Percentiles rank a stretch among this genome's conserved stretches.
Conservation (phyloP, 2,888 invertebrate genomes). For the Digitonthophagus gazella region DNA sequence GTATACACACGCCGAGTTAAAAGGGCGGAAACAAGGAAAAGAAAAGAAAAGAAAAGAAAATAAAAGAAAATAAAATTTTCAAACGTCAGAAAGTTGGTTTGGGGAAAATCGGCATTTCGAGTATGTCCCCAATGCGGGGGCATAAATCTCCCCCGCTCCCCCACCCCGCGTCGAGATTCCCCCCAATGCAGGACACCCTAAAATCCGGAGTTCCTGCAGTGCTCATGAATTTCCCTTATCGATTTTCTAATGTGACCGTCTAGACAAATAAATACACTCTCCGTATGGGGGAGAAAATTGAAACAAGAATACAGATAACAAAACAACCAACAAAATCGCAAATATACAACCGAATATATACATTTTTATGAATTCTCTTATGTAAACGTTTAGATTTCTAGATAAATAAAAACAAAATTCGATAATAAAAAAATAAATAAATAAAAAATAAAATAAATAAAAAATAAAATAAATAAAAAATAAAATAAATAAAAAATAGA, state of each 20-base stretch:
- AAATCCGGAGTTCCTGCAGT: not conserved
- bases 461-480: too few species aligned
- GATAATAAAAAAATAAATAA: too few species aligned
- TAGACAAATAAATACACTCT: slow-evolving; percentile 25
- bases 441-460: too few species aligned
- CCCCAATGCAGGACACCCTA: not conserved
- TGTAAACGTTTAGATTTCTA: too few species aligned
- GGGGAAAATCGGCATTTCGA: not conserved
- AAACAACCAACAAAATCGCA: too few species aligned
- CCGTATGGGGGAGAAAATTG: slow-evolving; percentile 2
- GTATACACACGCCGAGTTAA: too few species aligned
- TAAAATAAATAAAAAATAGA: too few species aligned
- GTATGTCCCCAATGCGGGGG: not conserved
- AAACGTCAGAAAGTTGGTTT: not conserved
- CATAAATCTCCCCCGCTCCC: not conserved
- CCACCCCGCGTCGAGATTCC: not conserved
- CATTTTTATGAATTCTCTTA: too few species aligned
- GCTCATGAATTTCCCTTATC: slow-evolving; percentile 19
- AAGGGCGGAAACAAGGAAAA: too few species aligned
- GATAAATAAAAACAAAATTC: too few species aligned
- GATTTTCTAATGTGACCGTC: slow-evolving; percentile 21
- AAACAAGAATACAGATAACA: not conserved
- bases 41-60: not conserved
- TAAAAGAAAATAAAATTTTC: not conserved
- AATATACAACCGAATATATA: too few species aligned